Conservation (phyloP, 2,888 invertebrate genomes). For the Petrophora chlorosata region DNA sequence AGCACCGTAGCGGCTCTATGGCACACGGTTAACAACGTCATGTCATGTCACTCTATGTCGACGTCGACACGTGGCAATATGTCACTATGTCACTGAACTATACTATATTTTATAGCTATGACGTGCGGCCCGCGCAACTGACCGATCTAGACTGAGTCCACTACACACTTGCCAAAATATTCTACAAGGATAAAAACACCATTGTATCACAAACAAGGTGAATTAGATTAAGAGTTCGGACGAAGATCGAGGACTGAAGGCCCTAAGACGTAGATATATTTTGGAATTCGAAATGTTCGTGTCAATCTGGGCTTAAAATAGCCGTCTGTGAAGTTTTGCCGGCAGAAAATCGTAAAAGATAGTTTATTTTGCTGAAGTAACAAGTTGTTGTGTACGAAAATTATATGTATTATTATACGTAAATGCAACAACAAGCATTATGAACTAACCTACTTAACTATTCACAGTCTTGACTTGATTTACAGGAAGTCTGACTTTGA, state of each 20-base stretch:
- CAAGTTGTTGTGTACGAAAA: not conserved
- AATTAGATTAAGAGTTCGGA: slow-evolving; percentile 56
- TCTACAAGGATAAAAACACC: slow-evolving; percentile 61
- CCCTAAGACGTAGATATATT: slow-evolving; percentile 22
- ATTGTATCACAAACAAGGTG: slow-evolving; percentile 62
- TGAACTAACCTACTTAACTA: too few species aligned
- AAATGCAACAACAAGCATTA: too few species aligned
- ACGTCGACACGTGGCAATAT: slow-evolving; percentile 37
- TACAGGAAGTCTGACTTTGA: too few species aligned
- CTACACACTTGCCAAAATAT: slow-evolving; percentile 63
- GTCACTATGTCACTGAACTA: slow-evolving; percentile 45
- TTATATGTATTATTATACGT: not conserved
- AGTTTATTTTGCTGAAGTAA: slow-evolving; percentile 11
- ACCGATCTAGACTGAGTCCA: slow-evolving; percentile 70
- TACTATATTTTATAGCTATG: slow-evolving; percentile 46
- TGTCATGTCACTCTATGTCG: slow-evolving; percentile 38
- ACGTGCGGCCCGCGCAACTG: slow-evolving; percentile 67
- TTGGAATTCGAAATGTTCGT: slow-evolving; percentile 19
- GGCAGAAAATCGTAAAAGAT: slow-evolving; percentile 10
- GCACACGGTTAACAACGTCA: slow-evolving; percentile 36
- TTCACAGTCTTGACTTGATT: too few species aligned
- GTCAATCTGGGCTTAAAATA: slow-evolving; percentile 23
- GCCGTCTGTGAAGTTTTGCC: slow-evolving; percentile 15
- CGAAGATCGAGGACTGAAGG: slow-evolving; percentile 37
- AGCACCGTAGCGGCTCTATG: slow-evolving; percentile 35